Percentiles rank a stretch among this genome's conserved stretches.
phyloP scores from a whole-genome alignment of 2,113 vertebrate species.

The Chloropsis cyanopogon region DNA sequence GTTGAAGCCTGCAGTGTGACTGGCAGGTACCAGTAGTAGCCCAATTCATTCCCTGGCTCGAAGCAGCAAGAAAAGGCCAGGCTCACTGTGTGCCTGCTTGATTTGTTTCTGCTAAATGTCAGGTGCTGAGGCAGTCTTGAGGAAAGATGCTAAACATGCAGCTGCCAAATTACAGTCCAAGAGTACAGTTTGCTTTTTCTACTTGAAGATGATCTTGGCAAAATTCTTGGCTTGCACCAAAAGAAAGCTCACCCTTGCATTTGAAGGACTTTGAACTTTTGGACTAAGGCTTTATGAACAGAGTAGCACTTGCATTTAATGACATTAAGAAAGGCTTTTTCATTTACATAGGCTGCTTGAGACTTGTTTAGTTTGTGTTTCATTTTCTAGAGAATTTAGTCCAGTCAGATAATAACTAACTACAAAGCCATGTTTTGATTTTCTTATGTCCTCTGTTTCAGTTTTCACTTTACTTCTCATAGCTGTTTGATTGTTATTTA shows the following conservation, averaged over 20 bases:
- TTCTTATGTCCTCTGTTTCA: neutral
- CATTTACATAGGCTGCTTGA: neutral
- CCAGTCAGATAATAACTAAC: neutral
- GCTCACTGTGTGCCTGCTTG: neutral
- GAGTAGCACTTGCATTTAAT: neutral
- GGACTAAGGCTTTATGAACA: neutral
- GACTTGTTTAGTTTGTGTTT: neutral
- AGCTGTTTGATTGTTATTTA: neutral
- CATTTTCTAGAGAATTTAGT: neutral
- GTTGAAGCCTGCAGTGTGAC: neutral
- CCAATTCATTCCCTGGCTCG: neutral
- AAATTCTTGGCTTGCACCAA: neutral
- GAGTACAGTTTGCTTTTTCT: neutral
- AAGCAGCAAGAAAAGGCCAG: neutral
- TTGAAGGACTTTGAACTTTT: neutral
- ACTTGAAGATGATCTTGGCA: rapidly evolving
- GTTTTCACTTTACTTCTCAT: neutral
- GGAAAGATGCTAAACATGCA: neutral
- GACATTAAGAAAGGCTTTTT: neutral
- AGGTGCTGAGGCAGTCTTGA: neutral
- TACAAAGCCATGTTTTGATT: neutral
- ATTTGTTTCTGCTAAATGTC: neutral
- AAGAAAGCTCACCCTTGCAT: neutral
- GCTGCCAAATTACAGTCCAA: neutral
- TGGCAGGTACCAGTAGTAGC: neutral